Base-by-base conservation (phyloP, 1,140 invertebrate species). In the Cotesia glomerata region DNA sequence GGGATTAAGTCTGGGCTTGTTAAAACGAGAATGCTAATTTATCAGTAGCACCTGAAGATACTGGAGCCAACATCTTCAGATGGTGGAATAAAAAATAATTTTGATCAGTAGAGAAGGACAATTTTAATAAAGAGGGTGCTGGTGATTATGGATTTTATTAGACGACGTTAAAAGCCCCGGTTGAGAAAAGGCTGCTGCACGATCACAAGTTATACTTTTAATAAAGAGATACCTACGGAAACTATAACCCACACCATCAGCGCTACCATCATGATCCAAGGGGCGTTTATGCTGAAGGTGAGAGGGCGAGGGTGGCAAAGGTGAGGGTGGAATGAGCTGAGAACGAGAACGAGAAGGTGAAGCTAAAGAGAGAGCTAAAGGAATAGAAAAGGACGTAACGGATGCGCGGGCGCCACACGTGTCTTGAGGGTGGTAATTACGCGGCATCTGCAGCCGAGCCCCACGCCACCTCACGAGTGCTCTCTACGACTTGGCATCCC, bases 371-470 rank as follows among this genome's bases (percentile, higher is more conserved):
- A 34, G 75, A 26, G 36, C 13, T 32, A 18, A 39, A 32, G 18
- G 69, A 5, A 34, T 69, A 62, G 11, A 67, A 70, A 67, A 76
- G 73, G 73, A 80, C 73, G 78, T 64, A 75, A 76, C 77, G 76
- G 82, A 82, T 82, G 83, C 81, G 82, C 79, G 81, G 79, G 79
- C 82, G 82, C 82, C 85, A 86, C 85, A 85, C 84, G 85, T 87
- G 85, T 86, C 85, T 87, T 86, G 85, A 87, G 85, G 85, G 85
- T 87, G 85, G 84, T 87, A 87, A 87, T 87, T 86, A 86, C 84
- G 85, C 85, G 84, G 86, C 85, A 87, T 86, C 85, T 87, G 86
- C 84, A 87, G 83, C 82, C 79, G 74, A 83, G 85, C 79, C 83
- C 79, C 81, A 77, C 78, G 76, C 83, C 78, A 79, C 74, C 75